Evolutionary conservation across 2,113 vertebrate species (phyloP).

Genomic region (Microtus richardsoni): DNA sequence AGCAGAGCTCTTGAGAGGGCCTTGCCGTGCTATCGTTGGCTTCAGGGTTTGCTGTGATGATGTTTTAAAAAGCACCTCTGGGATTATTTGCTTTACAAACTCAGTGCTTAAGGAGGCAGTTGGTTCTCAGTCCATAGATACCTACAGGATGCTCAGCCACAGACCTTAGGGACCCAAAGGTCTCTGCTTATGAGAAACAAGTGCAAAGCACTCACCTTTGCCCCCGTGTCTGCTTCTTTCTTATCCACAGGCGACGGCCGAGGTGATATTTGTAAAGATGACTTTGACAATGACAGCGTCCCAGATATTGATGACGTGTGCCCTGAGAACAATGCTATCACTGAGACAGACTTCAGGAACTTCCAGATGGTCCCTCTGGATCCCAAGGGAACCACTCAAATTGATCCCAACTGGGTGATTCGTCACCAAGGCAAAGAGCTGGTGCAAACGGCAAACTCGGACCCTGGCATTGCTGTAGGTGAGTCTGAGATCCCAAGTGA

Average conservation of each 20-base stretch:
- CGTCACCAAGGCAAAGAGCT: constrained; percentile 98
- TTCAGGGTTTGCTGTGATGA: fast-evolving
- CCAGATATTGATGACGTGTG: constrained; percentile 97
- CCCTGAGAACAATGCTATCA: constrained; percentile 96
- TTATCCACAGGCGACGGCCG: constrained; percentile 92
- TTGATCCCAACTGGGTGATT: constrained; percentile 99
- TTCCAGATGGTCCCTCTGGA: constrained; percentile 99
- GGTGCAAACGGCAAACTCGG: constrained; percentile 98
- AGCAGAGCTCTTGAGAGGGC: not conserved
- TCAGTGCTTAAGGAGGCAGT: fast-evolving
- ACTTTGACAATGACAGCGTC: constrained; percentile 97
- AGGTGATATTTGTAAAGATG: constrained; percentile 97
- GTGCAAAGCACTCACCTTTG: fast-evolving
- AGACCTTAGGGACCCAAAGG: fast-evolving
- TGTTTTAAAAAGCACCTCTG: not conserved
- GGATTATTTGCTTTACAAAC: not conserved
- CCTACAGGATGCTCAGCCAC: fast-evolving
- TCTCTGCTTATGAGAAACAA: not conserved
- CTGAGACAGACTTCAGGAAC: constrained; percentile 97
- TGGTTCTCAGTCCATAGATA: fast-evolving
- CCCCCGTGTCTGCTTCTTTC: not conserved
- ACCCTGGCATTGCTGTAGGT: constrained; percentile 98
- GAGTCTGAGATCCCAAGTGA: constrained; percentile 73
- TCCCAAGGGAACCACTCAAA: constrained; percentile 98
- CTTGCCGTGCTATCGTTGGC: fast-evolving